phyloP scores from a whole-genome alignment of 2,113 vertebrate genomes.

The Bubalus kerabau region DNA sequence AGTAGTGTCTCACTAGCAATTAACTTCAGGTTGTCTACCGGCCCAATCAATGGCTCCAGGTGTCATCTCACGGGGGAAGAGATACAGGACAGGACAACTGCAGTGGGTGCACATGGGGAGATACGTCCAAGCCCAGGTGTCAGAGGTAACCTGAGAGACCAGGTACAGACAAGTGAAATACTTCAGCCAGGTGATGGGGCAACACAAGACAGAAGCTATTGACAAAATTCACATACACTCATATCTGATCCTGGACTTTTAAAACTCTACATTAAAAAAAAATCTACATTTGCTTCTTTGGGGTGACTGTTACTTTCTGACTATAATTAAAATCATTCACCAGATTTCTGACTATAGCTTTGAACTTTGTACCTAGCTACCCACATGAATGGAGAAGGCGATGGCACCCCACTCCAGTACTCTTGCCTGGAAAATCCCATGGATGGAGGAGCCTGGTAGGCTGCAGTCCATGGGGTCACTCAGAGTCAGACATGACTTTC shows the following conservation, averaged over 20 bases:
- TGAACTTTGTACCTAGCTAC: background rate
- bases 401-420: no score
- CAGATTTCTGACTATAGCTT: background rate
- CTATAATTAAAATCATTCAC: background rate
- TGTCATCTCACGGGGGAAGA: background rate
- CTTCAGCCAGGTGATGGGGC: background rate
- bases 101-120: rapidly evolving
- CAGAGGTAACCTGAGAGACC: background rate
- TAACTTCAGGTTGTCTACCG: background rate
- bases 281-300: background rate
- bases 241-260: background rate
- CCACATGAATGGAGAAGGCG: no score
- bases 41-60: background rate
- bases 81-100: background rate
- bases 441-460: no score
- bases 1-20: background rate
- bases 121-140: background rate
- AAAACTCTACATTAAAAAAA: background rate
- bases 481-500: no score
- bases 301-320: background rate
- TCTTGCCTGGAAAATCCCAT: no score
- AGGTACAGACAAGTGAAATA: no score
- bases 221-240: background rate
- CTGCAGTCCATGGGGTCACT: no score
- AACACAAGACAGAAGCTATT: background rate